A percentile compares a stretch with the other conserved stretches of the same genome.
phyloP scores from a whole-genome alignment of 2,113 vertebrate species.

The Macheiramphus alcinus region DNA sequence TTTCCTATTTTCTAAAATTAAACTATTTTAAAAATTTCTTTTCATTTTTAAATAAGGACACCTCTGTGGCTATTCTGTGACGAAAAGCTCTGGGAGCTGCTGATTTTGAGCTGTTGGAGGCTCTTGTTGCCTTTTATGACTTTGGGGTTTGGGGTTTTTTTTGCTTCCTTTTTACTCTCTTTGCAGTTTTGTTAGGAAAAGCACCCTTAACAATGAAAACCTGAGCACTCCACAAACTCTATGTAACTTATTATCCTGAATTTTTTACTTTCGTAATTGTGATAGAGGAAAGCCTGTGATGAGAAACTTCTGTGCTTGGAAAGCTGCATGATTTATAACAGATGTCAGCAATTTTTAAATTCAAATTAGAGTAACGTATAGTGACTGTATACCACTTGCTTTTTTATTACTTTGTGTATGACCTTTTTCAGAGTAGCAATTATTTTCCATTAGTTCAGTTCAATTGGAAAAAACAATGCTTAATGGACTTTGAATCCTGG shows the following conservation, averaged over 20 bases:
- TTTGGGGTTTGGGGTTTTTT: background rate
- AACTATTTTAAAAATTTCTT: background rate
- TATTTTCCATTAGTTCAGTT: conserved; percentile 42
- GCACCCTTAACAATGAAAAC: background rate
- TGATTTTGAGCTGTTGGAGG: background rate
- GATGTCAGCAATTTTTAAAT: conserved; percentile 1
- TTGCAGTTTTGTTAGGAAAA: background rate
- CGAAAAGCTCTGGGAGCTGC: background rate
- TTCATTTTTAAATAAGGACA: background rate
- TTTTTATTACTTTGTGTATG: background rate
- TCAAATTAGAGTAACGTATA: background rate
- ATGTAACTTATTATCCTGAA: background rate
- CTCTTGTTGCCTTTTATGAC: background rate
- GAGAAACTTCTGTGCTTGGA: background rate
- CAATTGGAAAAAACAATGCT: background rate
- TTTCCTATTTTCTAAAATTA: background rate
- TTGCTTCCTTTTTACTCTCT: background rate
- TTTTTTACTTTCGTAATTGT: background rate
- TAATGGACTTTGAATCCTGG: conserved; percentile 20
- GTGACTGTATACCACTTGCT: background rate
- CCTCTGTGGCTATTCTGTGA: background rate
- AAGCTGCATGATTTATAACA: background rate
- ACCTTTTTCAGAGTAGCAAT: conserved; percentile 25
- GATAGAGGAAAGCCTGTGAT: background rate
- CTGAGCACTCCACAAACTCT: background rate